Conservation (phyloP, 2,113 vertebrate species). For the Marmota flaviventris region DNA sequence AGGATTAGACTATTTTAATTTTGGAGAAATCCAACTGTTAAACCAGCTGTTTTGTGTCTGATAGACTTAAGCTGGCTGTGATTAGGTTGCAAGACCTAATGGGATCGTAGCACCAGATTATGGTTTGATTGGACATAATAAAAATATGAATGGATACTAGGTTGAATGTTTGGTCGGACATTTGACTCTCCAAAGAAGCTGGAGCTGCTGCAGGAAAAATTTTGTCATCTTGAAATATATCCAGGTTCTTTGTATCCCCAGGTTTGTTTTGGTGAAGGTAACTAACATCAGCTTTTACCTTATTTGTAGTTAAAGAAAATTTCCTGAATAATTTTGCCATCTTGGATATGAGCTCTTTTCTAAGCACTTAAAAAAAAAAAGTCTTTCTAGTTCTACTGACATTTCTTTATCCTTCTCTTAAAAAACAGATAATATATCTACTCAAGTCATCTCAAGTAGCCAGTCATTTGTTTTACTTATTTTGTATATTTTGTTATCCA, state of each 20-base stretch:
- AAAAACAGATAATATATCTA: not conserved
- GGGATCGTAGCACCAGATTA: not conserved
- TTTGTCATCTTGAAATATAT: conserved; percentile 33
- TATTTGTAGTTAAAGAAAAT: conserved; percentile 18
- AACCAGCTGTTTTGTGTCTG: conserved; percentile 77
- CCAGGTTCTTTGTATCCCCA: conserved; percentile 31
- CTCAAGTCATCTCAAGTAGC: not conserved
- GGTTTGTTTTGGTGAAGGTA: conserved; percentile 48
- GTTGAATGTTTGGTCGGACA: not conserved
- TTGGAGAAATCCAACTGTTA: conserved; percentile 81
- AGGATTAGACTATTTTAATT: conserved; percentile 82
- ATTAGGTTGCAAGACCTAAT: conserved; percentile 59
- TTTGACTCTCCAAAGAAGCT: not conserved
- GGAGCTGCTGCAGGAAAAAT: not conserved
- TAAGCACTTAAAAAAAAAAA: not conserved
- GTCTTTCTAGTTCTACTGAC: not conserved
- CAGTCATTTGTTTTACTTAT: conserved; percentile 39
- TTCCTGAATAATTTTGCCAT: conserved; percentile 4
- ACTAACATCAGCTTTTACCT: conserved; percentile 1
- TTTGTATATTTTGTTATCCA: conserved; percentile 9
- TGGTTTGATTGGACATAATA: conserved; percentile 37
- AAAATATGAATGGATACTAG: not conserved
- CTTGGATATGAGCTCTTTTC: not conserved
- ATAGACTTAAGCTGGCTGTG: conserved; percentile 69
- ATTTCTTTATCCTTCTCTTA: conserved; percentile 22